These are phyloP conservation scores for Melanotaenia parkinsoni DNA, from an alignment of 2,797 vertebrate species.

Conservation along the genomic window DNA sequence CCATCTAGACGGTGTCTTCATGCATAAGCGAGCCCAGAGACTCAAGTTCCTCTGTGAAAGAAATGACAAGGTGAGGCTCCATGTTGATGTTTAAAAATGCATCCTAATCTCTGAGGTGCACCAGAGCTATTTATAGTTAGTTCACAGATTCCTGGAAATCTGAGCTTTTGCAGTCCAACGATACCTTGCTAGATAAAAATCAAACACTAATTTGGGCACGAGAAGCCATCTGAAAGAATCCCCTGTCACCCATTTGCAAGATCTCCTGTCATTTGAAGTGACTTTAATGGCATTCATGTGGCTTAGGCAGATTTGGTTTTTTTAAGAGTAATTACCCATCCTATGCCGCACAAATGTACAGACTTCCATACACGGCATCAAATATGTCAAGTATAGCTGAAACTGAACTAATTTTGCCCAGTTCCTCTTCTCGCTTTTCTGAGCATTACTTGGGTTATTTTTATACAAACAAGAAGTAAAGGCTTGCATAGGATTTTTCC, in stretches of 20 bases:
- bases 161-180: no score
- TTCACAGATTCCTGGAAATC: background rate
- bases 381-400: no score
- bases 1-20: conserved; percentile 92
- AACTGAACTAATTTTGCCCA: background rate
- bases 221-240: no score
- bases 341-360: no score
- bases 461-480: conserved; percentile 2
- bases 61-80: conserved; percentile 88
- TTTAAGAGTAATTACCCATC: no score
- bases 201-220: no score
- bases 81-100: background rate
- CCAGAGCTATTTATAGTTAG: background rate
- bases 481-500: background rate
- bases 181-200: no score
- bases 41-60: conserved; percentile 94
- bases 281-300: no score
- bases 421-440: conserved; percentile 43
- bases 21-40: conserved; percentile 94
- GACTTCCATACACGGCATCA: no score
- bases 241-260: no score
- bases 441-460: background rate
- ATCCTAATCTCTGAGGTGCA: background rate
- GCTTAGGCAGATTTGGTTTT: no score
- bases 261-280: no score